Evolutionary conservation across 2,113 vertebrate species (phyloP).

Genomic region (Apodemus speciosus): DNA sequence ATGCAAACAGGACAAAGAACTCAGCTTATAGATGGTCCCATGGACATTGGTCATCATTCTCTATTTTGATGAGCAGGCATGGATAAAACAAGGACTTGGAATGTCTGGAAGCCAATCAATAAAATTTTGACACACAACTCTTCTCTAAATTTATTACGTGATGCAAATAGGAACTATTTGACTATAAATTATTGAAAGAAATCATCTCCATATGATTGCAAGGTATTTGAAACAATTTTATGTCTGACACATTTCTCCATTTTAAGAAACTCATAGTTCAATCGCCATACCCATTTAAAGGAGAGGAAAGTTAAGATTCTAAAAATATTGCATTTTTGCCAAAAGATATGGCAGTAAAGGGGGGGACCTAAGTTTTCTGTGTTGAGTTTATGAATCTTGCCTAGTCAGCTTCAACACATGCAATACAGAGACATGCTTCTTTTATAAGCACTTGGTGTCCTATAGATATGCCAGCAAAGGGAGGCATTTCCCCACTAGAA

Average conservation of each 20-base stretch:
- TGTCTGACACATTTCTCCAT: slow-evolving; percentile 34
- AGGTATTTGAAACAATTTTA: background rate
- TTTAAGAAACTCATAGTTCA: background rate
- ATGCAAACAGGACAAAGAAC: background rate
- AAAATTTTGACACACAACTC: background rate
- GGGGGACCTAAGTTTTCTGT: background rate
- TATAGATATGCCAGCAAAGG: background rate
- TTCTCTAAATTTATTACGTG: background rate
- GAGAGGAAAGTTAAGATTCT: background rate
- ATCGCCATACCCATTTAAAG: background rate
- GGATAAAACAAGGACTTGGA: background rate
- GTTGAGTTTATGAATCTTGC: background rate
- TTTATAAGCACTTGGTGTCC: background rate
- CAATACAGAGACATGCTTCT: background rate
- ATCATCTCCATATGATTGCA: background rate
- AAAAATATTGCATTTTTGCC: background rate
- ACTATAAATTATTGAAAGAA: background rate
- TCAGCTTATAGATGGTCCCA: background rate
- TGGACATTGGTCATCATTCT: background rate
- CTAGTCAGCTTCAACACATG: background rate
- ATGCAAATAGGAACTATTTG: background rate
- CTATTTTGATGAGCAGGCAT: background rate
- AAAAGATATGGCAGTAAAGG: background rate
- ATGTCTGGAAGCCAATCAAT: background rate
- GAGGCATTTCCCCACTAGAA: background rate